Evolutionary conservation across 2,797 vertebrate genomes (phyloP), one percentile per base, ranked within the genome.

Genomic region (Manis javanica): DNA sequence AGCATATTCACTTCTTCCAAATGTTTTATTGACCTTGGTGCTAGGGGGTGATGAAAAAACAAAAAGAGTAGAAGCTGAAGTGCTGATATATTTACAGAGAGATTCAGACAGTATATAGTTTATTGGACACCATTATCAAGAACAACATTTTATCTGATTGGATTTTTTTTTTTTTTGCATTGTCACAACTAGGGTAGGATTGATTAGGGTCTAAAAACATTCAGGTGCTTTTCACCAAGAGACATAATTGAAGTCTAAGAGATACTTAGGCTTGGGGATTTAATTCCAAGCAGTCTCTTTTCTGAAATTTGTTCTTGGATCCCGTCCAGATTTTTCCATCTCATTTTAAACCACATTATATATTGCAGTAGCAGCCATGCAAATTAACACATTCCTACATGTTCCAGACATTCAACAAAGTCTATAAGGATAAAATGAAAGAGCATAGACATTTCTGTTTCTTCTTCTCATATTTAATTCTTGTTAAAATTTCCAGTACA

Each of bases 1-100:
- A 87, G 82, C 85, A 96, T 96, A 96, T 96, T 97, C 95, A 97
- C 97, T 96, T 96, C 90, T 95, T 93, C 84, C 90, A 96, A 92
- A 81, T 96, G 82, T 97, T 97, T 98, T 97, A 97, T 96, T 2
- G 84, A 87, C 82, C 42, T 94, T 95, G 72, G 86, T 97, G 81
- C 91, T 94, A 74, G 87, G 18, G 37, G 79, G 34, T 82, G 64
- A 96, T 92, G 55, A 81, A 90, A 90, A 94, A 92, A 95, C 63
- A 96, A 87, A 91, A 74, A 89, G 81, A 92, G 24, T 71, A 93
- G 83, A 77, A 61, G 29, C 75, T 94, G 66, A 93, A 82, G 61
- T 92, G 68, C 57, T 72, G 87, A 95, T 49, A 69, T 95, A 92
- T 95, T 95, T 97, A 94, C 49, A 87, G 75, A 77, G 29, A 31